A percentile compares a stretch with the other conserved stretches of the same genome.
phyloP scores from a whole-genome alignment of 64 coral and sea anemone genomes.

The Montipora foliosa region DNA sequence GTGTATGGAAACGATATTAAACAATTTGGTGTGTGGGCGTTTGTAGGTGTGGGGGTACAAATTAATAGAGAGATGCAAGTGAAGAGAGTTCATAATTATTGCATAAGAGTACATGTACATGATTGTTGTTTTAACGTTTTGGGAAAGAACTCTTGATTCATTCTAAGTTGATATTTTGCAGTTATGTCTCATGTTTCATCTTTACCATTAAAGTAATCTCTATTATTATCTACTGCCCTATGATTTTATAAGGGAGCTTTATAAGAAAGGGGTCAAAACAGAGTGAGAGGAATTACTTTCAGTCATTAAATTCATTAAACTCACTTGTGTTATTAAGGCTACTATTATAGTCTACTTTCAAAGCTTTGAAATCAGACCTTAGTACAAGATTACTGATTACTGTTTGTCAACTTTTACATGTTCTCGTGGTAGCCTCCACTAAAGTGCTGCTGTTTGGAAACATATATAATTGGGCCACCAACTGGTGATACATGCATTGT shows the following conservation, averaged over 20 bases:
- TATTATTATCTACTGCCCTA: neutral
- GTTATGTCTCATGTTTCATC: neutral
- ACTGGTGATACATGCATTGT: conserved; percentile 13
- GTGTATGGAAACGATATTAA: neutral
- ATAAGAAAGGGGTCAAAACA: neutral
- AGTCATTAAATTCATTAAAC: neutral
- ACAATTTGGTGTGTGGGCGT: neutral
- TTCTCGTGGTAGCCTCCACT: neutral
- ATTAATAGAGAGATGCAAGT: neutral
- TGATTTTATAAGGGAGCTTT: neutral
- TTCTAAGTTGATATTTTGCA: neutral
- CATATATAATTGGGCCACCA: neutral
- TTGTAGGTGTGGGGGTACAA: conserved; percentile 5
- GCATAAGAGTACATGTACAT: no score
- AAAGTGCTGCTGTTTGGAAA: conserved; percentile 13
- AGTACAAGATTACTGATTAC: conserved; percentile 51
- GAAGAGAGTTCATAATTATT: neutral
- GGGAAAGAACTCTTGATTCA: neutral
- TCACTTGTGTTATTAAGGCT: conserved; percentile 19
- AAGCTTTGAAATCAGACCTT: conserved; percentile 11
- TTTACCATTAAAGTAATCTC: neutral
- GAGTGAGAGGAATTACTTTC: neutral
- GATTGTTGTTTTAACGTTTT: neutral
- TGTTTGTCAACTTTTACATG: conserved; percentile 37
- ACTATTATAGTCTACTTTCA: neutral